Percentiles rank a stretch among this genome's conserved stretches.
Conservation (phyloP, 2,113 vertebrate species). For the Camelus dromedarius region DNA sequence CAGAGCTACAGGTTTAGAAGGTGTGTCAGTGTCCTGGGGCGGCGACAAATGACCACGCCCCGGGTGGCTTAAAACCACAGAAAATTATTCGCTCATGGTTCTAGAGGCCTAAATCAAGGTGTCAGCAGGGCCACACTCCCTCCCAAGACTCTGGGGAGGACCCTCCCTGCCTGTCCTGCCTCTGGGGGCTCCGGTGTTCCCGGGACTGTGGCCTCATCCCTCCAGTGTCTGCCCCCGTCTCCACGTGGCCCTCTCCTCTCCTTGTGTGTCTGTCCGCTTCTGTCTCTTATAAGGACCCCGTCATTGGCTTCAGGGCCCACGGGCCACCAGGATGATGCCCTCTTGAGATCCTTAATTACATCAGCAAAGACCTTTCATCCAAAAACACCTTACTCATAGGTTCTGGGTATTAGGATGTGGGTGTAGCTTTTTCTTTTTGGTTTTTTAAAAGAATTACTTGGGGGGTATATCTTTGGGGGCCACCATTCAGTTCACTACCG, state of each 20-base stretch:
- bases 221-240: not conserved
- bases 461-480: not conserved
- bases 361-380: not conserved
- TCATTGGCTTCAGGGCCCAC: not conserved
- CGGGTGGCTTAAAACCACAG: not conserved
- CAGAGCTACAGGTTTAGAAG: not conserved
- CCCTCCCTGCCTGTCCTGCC: too few relatives aligned
- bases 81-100: not conserved
- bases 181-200: not conserved
- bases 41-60: not conserved
- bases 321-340: too few relatives aligned
- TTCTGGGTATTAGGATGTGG: not conserved
- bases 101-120: not conserved
- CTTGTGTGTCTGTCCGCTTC: fast-evolving
- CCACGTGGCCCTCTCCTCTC: not conserved
- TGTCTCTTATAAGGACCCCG: not conserved
- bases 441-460: too few relatives aligned
- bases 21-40: fast-evolving
- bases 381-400: not conserved
- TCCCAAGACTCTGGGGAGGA: not conserved
- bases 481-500: not conserved
- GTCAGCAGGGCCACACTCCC: not conserved
- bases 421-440: not conserved
- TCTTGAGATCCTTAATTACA: not conserved
- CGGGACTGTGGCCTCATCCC: not conserved